phyloP scores from a whole-genome alignment of 2,888 invertebrate genomes.

The Nudaria mundana region DNA sequence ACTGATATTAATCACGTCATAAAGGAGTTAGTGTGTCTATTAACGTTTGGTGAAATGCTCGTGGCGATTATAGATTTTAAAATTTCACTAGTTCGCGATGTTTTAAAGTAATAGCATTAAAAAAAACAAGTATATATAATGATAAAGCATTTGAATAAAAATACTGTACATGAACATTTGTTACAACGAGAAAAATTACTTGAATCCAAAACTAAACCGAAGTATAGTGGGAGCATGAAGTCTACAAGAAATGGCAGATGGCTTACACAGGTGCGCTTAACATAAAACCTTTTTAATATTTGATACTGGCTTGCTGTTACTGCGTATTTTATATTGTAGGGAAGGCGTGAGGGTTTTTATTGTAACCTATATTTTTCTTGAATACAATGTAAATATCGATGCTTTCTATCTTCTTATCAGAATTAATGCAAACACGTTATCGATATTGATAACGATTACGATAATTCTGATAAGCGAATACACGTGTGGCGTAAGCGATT shows the following conservation, averaged over 20 bases:
- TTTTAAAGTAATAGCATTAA: conserved; percentile 9
- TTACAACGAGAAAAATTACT: conserved; percentile 51
- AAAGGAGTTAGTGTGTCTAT: conserved; percentile 10
- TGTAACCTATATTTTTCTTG: background rate
- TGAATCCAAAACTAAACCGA: conserved; percentile 48
- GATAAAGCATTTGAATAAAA: conserved; percentile 65
- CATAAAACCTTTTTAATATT: conserved; percentile 12
- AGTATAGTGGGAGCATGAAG: conserved; percentile 49
- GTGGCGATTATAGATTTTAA: conserved; percentile 13
- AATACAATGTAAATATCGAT: background rate
- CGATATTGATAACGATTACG: conserved; percentile 28
- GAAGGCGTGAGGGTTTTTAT: background rate
- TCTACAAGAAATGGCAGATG: conserved; percentile 57
- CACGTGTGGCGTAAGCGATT: conserved; percentile 18
- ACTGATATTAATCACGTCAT: conserved; percentile 8
- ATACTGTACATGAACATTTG: conserved; percentile 61
- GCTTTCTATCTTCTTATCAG: background rate
- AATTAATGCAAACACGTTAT: conserved; percentile 23
- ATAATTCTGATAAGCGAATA: conserved; percentile 23
- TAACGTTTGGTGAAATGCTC: conserved; percentile 20
- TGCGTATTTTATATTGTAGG: background rate
- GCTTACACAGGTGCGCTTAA: conserved; percentile 55
- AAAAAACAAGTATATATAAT: conserved; percentile 40
- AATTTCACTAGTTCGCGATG: conserved; percentile 4
- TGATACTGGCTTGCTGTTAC: background rate